Conservation (phyloP, 2,113 vertebrate genomes). For the Actenoides lindsayi region DNA sequence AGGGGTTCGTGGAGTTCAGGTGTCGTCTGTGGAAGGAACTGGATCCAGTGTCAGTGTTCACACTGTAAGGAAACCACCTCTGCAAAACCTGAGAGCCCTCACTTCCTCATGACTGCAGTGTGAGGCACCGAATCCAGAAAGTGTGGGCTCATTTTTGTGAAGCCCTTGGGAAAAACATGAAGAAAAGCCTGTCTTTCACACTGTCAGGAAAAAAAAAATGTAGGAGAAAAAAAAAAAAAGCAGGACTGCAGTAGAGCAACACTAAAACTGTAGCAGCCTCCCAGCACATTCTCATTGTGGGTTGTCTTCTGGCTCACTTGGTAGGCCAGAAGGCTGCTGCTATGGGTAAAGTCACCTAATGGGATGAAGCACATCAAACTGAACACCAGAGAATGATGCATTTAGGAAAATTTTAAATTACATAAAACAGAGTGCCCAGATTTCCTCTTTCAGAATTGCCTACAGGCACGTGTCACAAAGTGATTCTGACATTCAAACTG, state of each 20-base stretch:
- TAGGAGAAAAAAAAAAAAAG: rapidly evolving
- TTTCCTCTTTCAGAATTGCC: not conserved
- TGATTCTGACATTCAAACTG: not conserved
- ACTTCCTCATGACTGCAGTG: not conserved
- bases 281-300: not conserved
- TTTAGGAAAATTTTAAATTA: not conserved
- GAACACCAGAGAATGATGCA: not conserved
- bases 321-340: not conserved
- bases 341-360: not conserved
- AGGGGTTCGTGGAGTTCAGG: not conserved
- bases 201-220: not conserved
- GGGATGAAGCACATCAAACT: not conserved
- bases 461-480: rapidly evolving
- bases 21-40: rapidly evolving
- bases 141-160: not conserved
- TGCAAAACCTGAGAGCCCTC: not conserved
- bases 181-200: not conserved
- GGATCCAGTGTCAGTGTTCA: not conserved
- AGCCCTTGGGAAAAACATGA: not conserved
- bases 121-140: not conserved
- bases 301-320: not conserved
- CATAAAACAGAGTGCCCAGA: not conserved
- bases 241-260: no score
- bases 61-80: not conserved
- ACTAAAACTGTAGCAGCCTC: not conserved